Conservation (phyloP, 2,888 invertebrate genomes). For the Drosophila lutescens region DNA sequence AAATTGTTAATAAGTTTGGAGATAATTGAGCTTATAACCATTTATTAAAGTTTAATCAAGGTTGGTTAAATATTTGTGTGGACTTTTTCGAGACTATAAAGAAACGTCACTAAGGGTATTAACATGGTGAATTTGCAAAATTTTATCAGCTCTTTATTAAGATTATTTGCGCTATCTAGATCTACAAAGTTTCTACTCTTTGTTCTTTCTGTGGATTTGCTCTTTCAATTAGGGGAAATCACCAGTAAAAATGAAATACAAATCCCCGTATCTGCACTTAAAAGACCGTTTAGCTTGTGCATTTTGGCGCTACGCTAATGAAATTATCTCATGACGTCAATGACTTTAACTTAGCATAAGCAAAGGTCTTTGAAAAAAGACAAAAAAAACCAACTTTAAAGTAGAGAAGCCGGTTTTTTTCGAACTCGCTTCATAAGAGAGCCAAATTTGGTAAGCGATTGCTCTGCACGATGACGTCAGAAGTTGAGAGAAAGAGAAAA, state of each 20-base stretch:
- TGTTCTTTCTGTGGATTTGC: conserved; percentile 2
- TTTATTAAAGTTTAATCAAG: not conserved
- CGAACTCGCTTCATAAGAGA: conserved; percentile 36
- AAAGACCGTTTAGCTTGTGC: conserved; percentile 31
- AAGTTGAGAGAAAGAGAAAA: conserved; percentile 19
- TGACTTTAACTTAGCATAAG: conserved; percentile 41
- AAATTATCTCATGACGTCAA: conserved; percentile 53
- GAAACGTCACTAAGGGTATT: not conserved
- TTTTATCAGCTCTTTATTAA: not conserved
- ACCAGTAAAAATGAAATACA: conserved; percentile 4
- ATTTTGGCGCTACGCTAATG: conserved; percentile 49
- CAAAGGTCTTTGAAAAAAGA: conserved; percentile 17
- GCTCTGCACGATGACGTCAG: conserved; percentile 61
- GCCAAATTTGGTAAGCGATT: conserved; percentile 64
- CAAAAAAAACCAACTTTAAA: conserved; percentile 1
- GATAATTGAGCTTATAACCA: no score
- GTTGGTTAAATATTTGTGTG: not conserved
- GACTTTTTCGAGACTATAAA: not conserved
- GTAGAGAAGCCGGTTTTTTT: conserved; percentile 71
- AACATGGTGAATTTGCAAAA: not conserved
- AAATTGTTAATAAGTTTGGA: no score
- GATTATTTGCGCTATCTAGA: not conserved
- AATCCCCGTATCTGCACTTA: not conserved
- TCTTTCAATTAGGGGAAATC: conserved; percentile 23
- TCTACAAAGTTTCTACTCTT: not conserved